A percentile compares a stretch with the other conserved stretches of the same genome.
phyloP scores from a whole-genome alignment of 2,888 invertebrate genomes.

The Electrophaes corylata region DNA sequence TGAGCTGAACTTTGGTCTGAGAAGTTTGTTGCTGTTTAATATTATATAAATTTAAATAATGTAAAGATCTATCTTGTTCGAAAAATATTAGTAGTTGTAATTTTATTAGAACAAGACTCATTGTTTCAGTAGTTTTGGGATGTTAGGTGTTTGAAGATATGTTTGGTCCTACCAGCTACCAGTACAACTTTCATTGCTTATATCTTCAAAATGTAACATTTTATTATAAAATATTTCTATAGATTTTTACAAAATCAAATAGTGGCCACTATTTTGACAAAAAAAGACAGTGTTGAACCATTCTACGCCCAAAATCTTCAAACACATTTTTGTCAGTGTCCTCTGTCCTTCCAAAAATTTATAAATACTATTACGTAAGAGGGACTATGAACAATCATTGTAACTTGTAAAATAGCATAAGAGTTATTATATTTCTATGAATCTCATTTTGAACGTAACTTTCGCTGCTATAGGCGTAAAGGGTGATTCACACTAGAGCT shows the following conservation, averaged over 20 bases:
- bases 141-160: conserved; percentile 4
- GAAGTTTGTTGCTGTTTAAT: conserved; percentile 14
- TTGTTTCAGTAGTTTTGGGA: conserved; percentile 4
- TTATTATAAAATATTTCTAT: too few relatives aligned
- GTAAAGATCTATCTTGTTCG: conserved; percentile 4
- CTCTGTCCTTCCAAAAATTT: conserved; percentile 19
- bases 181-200: too few relatives aligned
- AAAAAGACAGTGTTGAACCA: too few relatives aligned
- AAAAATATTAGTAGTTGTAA: conserved; percentile 13
- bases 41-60: conserved; percentile 3
- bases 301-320: too few relatives aligned
- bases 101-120: conserved; percentile 11
- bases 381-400: conserved; percentile 21
- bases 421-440: conserved; percentile 28
- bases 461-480: conserved; percentile 19
- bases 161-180: too few relatives aligned
- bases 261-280: too few relatives aligned
- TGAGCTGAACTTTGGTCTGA: conserved; percentile 12
- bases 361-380: conserved; percentile 12
- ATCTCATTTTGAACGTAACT: conserved; percentile 37
- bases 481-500: conserved; percentile 11
- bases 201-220: too few relatives aligned
- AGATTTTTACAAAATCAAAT: too few relatives aligned
- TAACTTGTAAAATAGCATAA: conserved; percentile 15
- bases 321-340: conserved; percentile 7